Base-by-base conservation (phyloP, 1,140 invertebrate genomes). In the Stegodyphus dumicola region DNA sequence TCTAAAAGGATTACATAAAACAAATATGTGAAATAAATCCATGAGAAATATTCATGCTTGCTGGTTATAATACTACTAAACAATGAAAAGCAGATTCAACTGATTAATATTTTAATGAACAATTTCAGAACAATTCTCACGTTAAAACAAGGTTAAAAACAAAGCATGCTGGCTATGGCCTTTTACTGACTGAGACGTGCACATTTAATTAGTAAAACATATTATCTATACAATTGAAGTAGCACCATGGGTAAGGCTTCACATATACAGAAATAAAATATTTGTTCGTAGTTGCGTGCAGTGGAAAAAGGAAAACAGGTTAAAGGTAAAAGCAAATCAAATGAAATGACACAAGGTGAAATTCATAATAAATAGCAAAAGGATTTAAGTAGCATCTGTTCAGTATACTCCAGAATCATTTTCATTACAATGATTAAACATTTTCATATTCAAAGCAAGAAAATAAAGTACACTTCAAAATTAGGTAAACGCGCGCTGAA, bases 231-330 rank as follows among this genome's bases (percentile, higher is more conserved):
- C 9, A 71, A 51, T 71, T 52, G 6, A 80, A 69, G 65, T 85
- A 85, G 81, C 81, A 85, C 81, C 81, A 85, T 85, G 74, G 81
- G 65, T 77, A 85, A 85, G 64, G 81, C 60, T n/a, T 49, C 33
- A 48, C 33, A 18, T 15, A 7, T 18, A 67, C 13, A 17, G n/a
- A 67, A 67, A n/a, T 7, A 67, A 67, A 67, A 7, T 67, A n/a
- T 67, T 67, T 67, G 65, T 67, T 67, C 17, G n/a, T 18, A 67
- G 65, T 18, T 17, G 10, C 3, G 9, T n/a, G 65, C 65, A 15
- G 33, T 33, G 33, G 33, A 33, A 33, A 33, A 33, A 33, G 33
- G 33, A 33, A 33, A 33, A 33, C 3, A 33, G 33, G 33, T 33
- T 33, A 33, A 33, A 33, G 33, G 33, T 33, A 33, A 33, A 33